Evolutionary conservation across 2,888 invertebrate species (phyloP).

Genomic region (Lithophane semibrunnea): DNA sequence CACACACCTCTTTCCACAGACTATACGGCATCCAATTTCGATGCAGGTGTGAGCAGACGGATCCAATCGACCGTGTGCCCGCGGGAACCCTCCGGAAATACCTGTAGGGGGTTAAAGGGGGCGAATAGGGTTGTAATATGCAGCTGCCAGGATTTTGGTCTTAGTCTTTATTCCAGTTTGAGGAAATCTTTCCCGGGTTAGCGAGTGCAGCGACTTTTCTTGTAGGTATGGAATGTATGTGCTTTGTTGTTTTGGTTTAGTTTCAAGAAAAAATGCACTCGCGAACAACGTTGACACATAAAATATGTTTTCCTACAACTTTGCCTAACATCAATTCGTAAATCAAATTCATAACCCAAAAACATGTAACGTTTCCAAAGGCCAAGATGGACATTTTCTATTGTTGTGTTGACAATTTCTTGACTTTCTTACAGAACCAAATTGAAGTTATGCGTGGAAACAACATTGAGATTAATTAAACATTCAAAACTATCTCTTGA

Average conservation of each 20-base stretch:
- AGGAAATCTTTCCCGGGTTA: neutral
- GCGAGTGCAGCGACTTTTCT: neutral
- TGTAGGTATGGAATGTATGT: neutral
- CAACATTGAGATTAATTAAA: neutral
- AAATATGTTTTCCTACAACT: neutral
- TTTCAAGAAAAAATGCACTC: neutral
- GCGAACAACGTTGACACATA: neutral
- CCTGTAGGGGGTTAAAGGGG: slow-evolving; percentile 30
- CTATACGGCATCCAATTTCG: slow-evolving; percentile 52
- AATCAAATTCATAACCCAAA: neutral
- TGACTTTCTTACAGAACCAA: neutral
- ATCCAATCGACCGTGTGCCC: slow-evolving; percentile 48
- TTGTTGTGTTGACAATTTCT: neutral
- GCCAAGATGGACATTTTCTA: neutral
- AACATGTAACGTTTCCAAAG: neutral
- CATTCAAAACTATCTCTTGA: neutral
- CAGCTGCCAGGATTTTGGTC: slow-evolving; percentile 19
- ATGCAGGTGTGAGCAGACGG: slow-evolving; percentile 55
- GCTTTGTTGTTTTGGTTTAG: neutral
- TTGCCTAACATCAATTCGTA: neutral
- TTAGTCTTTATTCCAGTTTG: slow-evolving; percentile 19
- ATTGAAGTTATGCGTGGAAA: neutral
- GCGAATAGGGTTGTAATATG: slow-evolving; percentile 35
- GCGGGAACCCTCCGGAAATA: slow-evolving; percentile 28
- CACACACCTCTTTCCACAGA: slow-evolving; percentile 27